Evolutionary conservation across 1,140 invertebrate genomes (phyloP).

Genomic region (Brachionus asplanchnoidis): DNA sequence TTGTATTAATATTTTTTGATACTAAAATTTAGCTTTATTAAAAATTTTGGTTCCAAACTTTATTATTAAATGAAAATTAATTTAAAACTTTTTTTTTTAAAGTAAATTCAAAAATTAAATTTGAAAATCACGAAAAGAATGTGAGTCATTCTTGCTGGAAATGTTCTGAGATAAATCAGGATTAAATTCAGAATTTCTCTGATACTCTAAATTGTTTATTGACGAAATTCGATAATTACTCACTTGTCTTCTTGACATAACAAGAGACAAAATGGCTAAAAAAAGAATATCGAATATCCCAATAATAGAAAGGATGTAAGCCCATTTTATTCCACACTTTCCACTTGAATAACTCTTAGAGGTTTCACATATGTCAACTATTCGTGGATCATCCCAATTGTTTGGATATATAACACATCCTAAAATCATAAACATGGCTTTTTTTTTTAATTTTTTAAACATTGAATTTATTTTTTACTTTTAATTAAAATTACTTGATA

Average conservation of each 20-base stretch:
- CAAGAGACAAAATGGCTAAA: conserved; percentile 82
- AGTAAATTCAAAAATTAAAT: background rate
- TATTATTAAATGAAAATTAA: background rate
- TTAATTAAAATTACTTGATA: conserved; percentile 70
- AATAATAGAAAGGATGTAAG: conserved; percentile 84
- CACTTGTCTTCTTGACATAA: conserved; percentile 69
- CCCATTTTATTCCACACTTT: conserved; percentile 67
- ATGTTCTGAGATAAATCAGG: background rate
- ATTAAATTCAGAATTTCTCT: background rate
- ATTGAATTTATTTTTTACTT: background rate
- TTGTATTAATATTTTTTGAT: background rate
- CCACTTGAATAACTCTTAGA: conserved; percentile 37
- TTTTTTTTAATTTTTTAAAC: conserved; percentile 43
- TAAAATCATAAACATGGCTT: conserved; percentile 61
- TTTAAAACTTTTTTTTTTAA: background rate
- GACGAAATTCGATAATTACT: conserved; percentile 36
- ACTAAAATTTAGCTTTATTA: background rate
- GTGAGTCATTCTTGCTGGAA: background rate
- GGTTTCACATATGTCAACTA: conserved; percentile 75
- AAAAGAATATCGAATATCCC: conserved; percentile 82
- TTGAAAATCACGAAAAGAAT: conserved; percentile 33
- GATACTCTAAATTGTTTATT: background rate
- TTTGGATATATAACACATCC: conserved; percentile 73
- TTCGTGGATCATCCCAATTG: conserved; percentile 78
- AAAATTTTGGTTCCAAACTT: background rate